Evolutionary conservation across 2,888 invertebrate species (phyloP).

Genomic region (Odontothrips loti): DNA sequence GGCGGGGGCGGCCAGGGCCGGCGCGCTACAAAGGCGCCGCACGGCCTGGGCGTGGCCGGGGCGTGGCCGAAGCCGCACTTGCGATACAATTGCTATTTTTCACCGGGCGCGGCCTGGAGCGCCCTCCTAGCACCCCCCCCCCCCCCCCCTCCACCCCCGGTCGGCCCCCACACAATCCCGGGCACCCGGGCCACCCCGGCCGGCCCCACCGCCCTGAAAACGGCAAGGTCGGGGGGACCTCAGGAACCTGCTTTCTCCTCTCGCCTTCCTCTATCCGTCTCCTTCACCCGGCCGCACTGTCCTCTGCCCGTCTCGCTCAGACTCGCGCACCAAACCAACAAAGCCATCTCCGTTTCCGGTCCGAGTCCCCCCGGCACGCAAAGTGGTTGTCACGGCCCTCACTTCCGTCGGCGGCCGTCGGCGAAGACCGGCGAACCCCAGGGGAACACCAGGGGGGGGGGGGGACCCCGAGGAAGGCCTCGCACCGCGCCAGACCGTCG

Average conservation of each 20-base stretch:
- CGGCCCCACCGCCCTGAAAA: background rate
- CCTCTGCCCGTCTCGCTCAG: background rate
- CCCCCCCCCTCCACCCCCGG: background rate
- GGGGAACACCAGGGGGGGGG: background rate
- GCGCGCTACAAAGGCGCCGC: background rate
- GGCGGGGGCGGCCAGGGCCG: background rate
- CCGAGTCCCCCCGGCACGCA: constrained; percentile 10
- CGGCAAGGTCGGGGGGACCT: too few species aligned
- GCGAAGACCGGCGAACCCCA: background rate
- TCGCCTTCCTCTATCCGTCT: background rate
- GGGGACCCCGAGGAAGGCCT: background rate
- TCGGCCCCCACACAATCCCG: background rate
- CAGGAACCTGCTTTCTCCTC: background rate
- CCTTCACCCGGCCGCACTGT: background rate
- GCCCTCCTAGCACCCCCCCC: background rate
- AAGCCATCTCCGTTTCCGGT: constrained; percentile 21
- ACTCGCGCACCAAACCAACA: background rate
- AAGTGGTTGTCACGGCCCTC: constrained; percentile 19
- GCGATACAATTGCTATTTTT: constrained; percentile 4
- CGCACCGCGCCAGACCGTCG: too few species aligned
- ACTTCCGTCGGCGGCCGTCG: background rate
- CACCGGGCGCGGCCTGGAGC: background rate
- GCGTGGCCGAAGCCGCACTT: too few species aligned
- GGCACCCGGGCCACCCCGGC: background rate
- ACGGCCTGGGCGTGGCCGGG: background rate